A percentile compares a stretch with the other conserved stretches of the same genome.
These are phyloP conservation scores for Temnothorax unifasciatus DNA, from an alignment of 2,888 invertebrate species.

Conservation along the genomic window DNA sequence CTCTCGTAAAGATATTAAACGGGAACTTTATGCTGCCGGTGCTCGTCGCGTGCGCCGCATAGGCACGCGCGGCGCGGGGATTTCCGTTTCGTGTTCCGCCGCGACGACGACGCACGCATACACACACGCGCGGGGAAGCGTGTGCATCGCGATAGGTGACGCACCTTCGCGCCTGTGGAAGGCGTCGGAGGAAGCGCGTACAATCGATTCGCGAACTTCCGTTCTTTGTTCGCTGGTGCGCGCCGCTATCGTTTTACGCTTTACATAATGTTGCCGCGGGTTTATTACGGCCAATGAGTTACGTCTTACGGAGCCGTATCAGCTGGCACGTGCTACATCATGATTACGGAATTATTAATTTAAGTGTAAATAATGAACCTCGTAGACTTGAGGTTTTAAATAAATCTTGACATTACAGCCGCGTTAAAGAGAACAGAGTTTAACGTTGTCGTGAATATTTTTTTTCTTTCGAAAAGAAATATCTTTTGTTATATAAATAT, in stretches of 20 bases:
- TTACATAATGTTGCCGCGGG: conserved; percentile 54
- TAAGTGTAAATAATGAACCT: neutral
- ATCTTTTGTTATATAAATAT: neutral
- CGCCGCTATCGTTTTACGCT: conserved; percentile 63
- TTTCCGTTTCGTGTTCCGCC: conserved; percentile 70
- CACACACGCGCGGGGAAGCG: neutral
- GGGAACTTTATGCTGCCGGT: conserved; percentile 84
- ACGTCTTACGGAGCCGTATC: neutral
- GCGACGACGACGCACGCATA: conserved; percentile 59
- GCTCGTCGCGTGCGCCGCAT: conserved; percentile 64
- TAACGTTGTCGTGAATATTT: neutral
- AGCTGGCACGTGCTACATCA: neutral
- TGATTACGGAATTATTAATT: conserved; percentile 22
- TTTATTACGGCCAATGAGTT: conserved; percentile 56
- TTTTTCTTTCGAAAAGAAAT: neutral
- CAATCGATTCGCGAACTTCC: conserved; percentile 72
- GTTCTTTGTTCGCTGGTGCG: conserved; percentile 70
- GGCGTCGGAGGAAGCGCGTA: conserved; percentile 68
- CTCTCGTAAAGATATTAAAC: conserved; percentile 85
- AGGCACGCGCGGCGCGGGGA: conserved; percentile 63
- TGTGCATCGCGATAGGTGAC: conserved; percentile 72
- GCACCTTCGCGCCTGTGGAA: conserved; percentile 49
- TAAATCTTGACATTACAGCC: neutral
- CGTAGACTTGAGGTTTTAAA: neutral
- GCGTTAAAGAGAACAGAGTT: neutral